These are phyloP conservation scores for Psilanteris sp. DNA, from an alignment of 1,140 invertebrate species.

Conservation along the genomic window DNA sequence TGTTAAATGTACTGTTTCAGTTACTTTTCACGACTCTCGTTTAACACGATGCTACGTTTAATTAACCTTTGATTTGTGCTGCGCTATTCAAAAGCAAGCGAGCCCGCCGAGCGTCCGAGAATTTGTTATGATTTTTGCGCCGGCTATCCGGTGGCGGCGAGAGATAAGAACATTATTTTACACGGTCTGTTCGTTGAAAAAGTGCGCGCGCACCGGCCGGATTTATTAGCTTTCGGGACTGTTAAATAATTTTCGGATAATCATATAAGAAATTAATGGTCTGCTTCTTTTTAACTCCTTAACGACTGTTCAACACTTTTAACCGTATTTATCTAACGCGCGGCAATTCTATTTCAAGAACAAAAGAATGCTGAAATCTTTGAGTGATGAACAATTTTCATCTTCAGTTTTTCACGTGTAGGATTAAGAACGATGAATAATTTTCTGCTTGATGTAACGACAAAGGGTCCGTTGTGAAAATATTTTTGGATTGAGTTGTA, in stretches of 20 bases:
- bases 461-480: slow-evolving; percentile 39
- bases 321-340: slow-evolving; percentile 21
- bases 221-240: no score
- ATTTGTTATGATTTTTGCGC: slow-evolving; percentile 30
- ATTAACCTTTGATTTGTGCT: slow-evolving; percentile 55
- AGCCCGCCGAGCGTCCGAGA: not conserved
- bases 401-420: slow-evolving; percentile 13
- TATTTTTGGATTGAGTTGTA: slow-evolving; percentile 42
- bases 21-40: slow-evolving; percentile 20
- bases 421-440: slow-evolving; percentile 43
- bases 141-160: not conserved
- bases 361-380: not conserved
- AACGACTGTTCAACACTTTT: no score
- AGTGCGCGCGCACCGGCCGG: no score
- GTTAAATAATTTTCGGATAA: no score
- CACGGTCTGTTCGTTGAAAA: no score
- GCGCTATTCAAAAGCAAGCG: slow-evolving; percentile 1
- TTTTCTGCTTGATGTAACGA: slow-evolving; percentile 46
- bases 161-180: slow-evolving; percentile 6
- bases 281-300: no score
- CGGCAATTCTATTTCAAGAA: slow-evolving; percentile 2
- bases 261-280: no score
- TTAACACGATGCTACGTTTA: slow-evolving; percentile 43
- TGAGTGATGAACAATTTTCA: slow-evolving; percentile 21
- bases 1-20: slow-evolving; percentile 48